phyloP scores from a whole-genome alignment of 2,888 invertebrate genomes.

The Heliconius charithonia region DNA sequence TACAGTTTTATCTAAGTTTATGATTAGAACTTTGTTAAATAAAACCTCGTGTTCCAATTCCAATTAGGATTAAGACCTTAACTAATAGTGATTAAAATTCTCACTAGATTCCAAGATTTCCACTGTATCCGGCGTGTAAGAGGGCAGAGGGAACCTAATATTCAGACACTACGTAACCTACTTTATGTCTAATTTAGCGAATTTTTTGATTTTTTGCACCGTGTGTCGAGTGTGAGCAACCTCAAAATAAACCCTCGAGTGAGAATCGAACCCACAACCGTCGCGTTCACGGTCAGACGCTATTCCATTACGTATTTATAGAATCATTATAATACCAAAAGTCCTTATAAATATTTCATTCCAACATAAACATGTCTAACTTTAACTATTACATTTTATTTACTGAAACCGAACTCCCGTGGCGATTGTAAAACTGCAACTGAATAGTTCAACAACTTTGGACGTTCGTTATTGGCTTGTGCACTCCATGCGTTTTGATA shows the following conservation, averaged over 20 bases:
- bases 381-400: constrained; percentile 41
- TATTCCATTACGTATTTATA: background rate
- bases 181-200: no score
- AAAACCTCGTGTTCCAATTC: no score
- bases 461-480: constrained; percentile 15
- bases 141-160: no score
- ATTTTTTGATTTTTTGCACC: no score
- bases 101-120: no score
- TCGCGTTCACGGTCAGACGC: background rate
- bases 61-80: no score
- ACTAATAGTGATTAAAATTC: no score
- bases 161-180: no score
- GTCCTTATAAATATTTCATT: constrained; percentile 7
- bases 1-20: no score
- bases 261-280: background rate
- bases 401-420: constrained; percentile 45
- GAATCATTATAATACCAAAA: background rate
- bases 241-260: background rate
- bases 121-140: no score
- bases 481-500: constrained; percentile 27
- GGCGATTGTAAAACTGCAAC: constrained; percentile 49
- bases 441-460: constrained; percentile 50
- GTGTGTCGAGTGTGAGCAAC: no score
- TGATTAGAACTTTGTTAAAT: no score
- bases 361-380: constrained; percentile 22